Evolutionary conservation across 2,888 invertebrate genomes (phyloP), one percentile per base, ranked within the genome.

Genomic region (Drosophila falleni): DNA sequence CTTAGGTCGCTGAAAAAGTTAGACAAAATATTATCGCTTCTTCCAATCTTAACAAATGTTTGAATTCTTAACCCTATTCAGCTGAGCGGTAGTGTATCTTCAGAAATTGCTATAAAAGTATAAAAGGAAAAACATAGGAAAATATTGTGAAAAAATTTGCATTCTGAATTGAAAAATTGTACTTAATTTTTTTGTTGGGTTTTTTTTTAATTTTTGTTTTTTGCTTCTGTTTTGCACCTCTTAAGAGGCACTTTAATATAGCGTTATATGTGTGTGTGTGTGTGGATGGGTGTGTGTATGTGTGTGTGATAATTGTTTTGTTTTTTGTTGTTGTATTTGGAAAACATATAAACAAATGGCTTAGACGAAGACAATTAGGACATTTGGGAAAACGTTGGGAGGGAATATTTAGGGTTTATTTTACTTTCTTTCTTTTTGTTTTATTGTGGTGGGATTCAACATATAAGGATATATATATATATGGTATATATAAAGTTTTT

Each of bases 291-390:
- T 69, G 65, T 78, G 70, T 74, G 61, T 60, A 64, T 91, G 91
- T 55, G 55, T 56, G 65, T 62, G 71, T 67, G 74, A 61, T 71
- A 63, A 76, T 74, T 75, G 77, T 91, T 91, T 62, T 41, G 61
- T 67, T 60, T 71, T 71, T 56, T 59, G 39, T 66, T 82, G 60
- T 71, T 90, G 87, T 91, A 88, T 90, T 86, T 90, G 84, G 90
- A 89, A 90, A 91, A 92, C 92, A 91, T 90, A 90, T 90, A 91
- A 94, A 95, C 95, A 95, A 95, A 95, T 96, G 95, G 94, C 87
- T 89, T 95, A 95, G 96, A 96, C 96, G 96, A 95, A 96, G 95
- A 96, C 96, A 96, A 95, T 87, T 95, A 95, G 95, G 94, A 95
- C 94, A 94, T 93, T 94, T 88, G 70, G 85, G 87, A 94, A 94